Conservation (phyloP, 2,797 vertebrate genomes). For the Sebastes goodei region DNA sequence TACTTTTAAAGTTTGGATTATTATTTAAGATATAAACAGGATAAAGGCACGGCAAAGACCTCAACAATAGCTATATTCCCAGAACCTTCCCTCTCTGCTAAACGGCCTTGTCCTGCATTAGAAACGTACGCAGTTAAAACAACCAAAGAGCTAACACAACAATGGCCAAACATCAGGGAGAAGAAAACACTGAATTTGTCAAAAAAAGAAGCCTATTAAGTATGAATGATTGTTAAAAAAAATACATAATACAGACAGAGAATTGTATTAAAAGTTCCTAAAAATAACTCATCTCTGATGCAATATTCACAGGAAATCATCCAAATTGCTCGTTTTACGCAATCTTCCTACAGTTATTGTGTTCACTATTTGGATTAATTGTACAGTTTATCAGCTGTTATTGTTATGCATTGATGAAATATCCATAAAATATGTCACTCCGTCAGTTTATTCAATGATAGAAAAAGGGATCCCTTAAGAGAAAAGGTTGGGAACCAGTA, state of each 20-base stretch:
- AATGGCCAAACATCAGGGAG: not conserved
- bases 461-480: not conserved
- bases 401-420: not conserved
- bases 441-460: not conserved
- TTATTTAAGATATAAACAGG: not conserved
- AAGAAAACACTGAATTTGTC: not conserved
- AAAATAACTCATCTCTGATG: not conserved
- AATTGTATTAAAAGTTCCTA: not conserved
- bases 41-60: rapidly evolving
- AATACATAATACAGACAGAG: not conserved
- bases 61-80: rapidly evolving
- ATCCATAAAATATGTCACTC: not conserved
- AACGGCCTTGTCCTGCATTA: not conserved
- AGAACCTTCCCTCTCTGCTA: not conserved
- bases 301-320: not conserved
- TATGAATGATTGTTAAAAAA: not conserved
- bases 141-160: not conserved
- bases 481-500: not conserved
- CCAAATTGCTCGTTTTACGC: not conserved
- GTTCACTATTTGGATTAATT: not conserved
- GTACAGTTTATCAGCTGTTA: not conserved
- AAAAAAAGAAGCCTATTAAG: not conserved
- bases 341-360: not conserved
- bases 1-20: not conserved
- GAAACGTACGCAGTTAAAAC: not conserved